Evolutionary conservation across 2,113 vertebrate genomes (phyloP), one percentile per base, ranked within the genome.

Genomic region (Tretioscincus oriximinensis): DNA sequence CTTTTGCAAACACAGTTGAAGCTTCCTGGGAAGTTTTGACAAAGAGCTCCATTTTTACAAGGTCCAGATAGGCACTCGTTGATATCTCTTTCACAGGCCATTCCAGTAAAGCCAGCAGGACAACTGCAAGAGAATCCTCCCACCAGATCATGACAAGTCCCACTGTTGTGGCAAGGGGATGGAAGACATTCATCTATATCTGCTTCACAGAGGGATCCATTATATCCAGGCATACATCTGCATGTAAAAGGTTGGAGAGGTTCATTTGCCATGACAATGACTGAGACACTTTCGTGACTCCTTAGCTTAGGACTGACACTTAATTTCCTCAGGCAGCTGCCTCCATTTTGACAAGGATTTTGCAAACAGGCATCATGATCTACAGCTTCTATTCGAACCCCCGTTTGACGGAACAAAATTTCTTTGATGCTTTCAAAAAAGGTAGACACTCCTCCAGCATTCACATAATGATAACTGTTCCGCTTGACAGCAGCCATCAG

Each of bases 381-480:
- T 89, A 98, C 97, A 0, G 97, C 96, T 83, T 98, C 97, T 2
- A 99, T 93, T 81, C 93, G 94, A 47, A 98, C 97, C 3, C 98
- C 98, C 0, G 97, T 98, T 93, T 99, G 98, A 28, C 97, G 95
- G 84, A 97, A 93, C 65, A 99, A 93, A 74, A 96, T 87, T 31
- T 99, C 98, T 90, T 96, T 98, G 92, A 99, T 97, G 92, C 98
- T 99, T 89, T 99, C 97, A 4, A 99, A 99, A 95, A 99, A 99
- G 85, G 98, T 98, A 78, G 97, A 96, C 58, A 97, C 98, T 0
- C 98, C 98, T 0, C 97, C 97, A 86, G 98, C 96, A 82, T 94
- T 99, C 68, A 99, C 96, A 1, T 99, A 99, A 85, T 98, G 97
- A 82, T 92, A 96, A 18, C 92, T 93, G 86, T 88, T 86, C 0